Evolutionary conservation across 2,888 invertebrate species (phyloP), one percentile per base, ranked within the genome.

Genomic region (Scaptomyza flava): DNA sequence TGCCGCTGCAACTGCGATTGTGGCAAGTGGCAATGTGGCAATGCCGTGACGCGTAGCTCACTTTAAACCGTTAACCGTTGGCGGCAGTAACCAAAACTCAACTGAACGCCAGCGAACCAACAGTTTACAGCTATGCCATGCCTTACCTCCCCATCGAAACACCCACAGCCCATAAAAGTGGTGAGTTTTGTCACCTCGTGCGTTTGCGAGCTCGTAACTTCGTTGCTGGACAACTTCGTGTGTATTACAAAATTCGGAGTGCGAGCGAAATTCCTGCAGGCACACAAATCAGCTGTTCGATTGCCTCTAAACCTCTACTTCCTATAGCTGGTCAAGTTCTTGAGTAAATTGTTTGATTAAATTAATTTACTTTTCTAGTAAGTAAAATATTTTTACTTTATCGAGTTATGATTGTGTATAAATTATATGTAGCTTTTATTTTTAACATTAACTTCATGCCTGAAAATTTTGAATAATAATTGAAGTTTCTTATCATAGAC

Each of bases 51-150:
- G 73, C 84, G 81, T 70, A 76, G 58, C 65, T 62, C 54, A 58
- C 45, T 69, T 53, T 45, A 41, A 65, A 61, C 52, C 66, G 69
- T 69, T 77, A 82, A 84, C 90, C 88, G 89, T 81, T 85, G 79
- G 77, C 79, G 78, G 82, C 86, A 84, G 85, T 88, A 86, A 87
- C 83, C 89, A 90, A 90, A 90, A 84, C 90, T 90, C 90, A 90
- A 90, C 91, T 90, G 88, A 90, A 72, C 38, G 59, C 63, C 59
- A 61, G 46, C 53, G 38, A 33, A 61, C 63, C 74, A 72, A 79
- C 72, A 70, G 75, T 60, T 74, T 47, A 76, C 63, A 76, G 85
- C 73, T 85, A 86, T 80, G 62, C 51, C 7, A 9, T 52, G 56
- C 36, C 52, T 31, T 14, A 14, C 36, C 56, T 11, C 14, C 34